Conservation (phyloP, 2,113 vertebrate genomes). For the Sylvia atricapilla region DNA sequence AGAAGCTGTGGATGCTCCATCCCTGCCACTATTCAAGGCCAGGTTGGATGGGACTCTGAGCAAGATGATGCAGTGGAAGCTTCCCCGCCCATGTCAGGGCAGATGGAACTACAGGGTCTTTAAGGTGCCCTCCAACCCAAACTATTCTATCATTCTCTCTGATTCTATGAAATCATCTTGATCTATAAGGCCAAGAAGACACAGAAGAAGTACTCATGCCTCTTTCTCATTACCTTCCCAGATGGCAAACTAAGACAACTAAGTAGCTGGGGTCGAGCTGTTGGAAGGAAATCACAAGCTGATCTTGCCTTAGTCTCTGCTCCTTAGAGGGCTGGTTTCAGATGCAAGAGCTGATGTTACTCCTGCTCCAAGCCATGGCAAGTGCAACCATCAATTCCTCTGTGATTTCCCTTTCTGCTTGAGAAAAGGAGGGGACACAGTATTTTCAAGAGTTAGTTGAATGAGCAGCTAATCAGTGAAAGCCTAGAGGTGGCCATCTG, state of each 20-base stretch:
- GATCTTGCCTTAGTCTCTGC: not conserved
- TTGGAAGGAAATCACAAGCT: not conserved
- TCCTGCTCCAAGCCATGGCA: not conserved
- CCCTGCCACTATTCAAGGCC: not conserved
- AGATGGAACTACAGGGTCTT: not conserved
- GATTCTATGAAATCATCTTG: not conserved
- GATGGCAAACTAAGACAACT: not conserved
- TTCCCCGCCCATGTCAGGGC: not conserved
- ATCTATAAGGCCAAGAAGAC: not conserved
- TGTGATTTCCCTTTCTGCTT: not conserved
- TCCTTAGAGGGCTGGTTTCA: not conserved
- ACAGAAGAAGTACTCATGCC: not conserved
- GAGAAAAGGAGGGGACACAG: not conserved
- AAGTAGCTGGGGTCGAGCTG: not conserved
- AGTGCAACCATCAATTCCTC: not conserved
- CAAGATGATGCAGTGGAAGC: not conserved
- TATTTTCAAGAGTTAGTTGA: not conserved
- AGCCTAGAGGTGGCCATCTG: not conserved
- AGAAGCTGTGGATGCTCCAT: not conserved
- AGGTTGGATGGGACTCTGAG: not conserved
- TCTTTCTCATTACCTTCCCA: not conserved
- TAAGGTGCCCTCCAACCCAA: not conserved
- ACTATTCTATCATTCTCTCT: not conserved
- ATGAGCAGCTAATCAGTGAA: not conserved
- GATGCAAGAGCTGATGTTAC: fast-evolving